Evolutionary conservation across 1,140 invertebrate species (phyloP), one percentile per base, ranked within the genome.

Genomic region (Campodea augens): DNA sequence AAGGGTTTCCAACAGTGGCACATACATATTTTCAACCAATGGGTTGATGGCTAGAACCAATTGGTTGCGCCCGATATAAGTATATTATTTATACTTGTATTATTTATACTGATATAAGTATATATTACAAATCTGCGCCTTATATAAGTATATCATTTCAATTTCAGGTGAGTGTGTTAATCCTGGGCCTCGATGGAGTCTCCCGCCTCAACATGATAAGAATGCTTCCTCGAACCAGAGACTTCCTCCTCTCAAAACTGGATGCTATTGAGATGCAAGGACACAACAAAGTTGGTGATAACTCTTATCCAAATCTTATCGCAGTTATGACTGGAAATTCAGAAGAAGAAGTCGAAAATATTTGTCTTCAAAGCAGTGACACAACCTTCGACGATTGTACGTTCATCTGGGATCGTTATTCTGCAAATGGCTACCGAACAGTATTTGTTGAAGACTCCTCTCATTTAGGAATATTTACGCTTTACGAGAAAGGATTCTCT

Each of bases 401-500:
- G 5, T 44, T 27, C 24, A 32, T 44, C 13, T 44, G 42, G 42
- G 21, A 44, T 15, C 13, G 36, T n/a, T n/a, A n/a, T n/a, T n/a
- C 71, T 45, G 59, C 75, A 21, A 62, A 69, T 10, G 78, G 79
- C 2, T 90, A 80, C 55, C 69, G 74, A 0, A 90, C 88, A 0
- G 74, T 75, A 2, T 80, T 80, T 44, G 78, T 70, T 0, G 87
- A 91, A 66, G 87, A 92, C 58, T 66, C 69, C 4, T 71, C 75
- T 0, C 59, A 64, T 19, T 75, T 88, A 24, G 76, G 76, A 3
- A 78, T 80, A 0, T 91, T 89, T 52, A 88, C 87, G 59, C 88
- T 81, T 57, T 55, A 73, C 4, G 82, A 79, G 56, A 62, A 66
- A 32, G 87, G 87, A 1, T 92, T 92, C 57, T 60, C 69, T 7